Evolutionary conservation across 2,888 invertebrate genomes (phyloP).

Genomic region (Oxycera nigricornis): DNA sequence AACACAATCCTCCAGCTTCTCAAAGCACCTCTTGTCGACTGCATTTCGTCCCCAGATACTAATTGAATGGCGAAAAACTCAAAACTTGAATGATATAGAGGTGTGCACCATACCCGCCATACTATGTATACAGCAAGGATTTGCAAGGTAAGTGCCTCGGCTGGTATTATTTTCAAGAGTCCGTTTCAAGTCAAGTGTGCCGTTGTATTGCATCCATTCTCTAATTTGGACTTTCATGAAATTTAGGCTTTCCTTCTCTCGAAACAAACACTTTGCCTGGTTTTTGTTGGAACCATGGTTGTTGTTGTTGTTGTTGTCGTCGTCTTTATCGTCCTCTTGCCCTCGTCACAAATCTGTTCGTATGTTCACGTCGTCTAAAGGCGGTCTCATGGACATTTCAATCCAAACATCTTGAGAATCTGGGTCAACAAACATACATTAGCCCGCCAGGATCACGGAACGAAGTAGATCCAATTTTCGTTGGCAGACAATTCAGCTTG

Average conservation of each 20-base stretch:
- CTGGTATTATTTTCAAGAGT: conserved; percentile 2
- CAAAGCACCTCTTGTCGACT: background rate
- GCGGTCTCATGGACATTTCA: conserved; percentile 23
- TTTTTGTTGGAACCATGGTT: background rate
- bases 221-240: background rate
- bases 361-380: background rate
- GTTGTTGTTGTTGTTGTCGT: background rate
- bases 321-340: background rate
- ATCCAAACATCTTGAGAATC: conserved; percentile 9
- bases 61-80: background rate
- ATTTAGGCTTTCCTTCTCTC: conserved; percentile 4
- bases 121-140: background rate
- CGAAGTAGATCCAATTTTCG: conserved; percentile 27
- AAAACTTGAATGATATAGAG: background rate
- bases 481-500: conserved; percentile 35
- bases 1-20: too few relatives aligned
- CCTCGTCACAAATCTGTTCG: background rate
- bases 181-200: conserved; percentile 5
- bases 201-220: background rate
- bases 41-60: background rate
- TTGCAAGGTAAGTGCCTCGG: background rate
- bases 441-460: background rate
- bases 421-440: conserved; percentile 32
- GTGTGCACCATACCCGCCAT: background rate
- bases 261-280: background rate